Base-by-base conservation (phyloP, 2,888 invertebrate genomes). In the Volucella inflata region DNA sequence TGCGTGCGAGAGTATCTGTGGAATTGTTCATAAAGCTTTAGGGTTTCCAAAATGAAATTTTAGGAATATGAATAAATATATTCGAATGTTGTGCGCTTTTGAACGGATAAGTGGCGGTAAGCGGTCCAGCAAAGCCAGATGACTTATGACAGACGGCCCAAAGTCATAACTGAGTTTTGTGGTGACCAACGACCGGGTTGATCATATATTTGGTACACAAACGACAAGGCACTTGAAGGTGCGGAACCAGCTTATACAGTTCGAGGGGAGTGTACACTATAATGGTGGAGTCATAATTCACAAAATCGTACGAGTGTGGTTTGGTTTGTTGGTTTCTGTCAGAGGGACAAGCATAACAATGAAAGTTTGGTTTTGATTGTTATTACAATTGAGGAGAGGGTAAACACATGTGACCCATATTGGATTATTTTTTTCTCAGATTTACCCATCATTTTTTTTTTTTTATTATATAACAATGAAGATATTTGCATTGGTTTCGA, bases 101-200 rank as follows among this genome's bases (percentile, higher is more conserved):
- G 16, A 36, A 38, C 36, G 16, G n/a, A 53, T 21, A 44, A 44
- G 50, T 68, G 14, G 38, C 38, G 65, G 50, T 17, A 14, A 42
- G 30, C 30, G 30, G 30, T 30, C 59, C 48, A 75, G 59, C 59
- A 74, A 30, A 30, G 44, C 65, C 48, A 46, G 14, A 81, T 81
- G 77, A 85, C 81, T 85, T 85, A 81, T 81, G 81, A 85, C 72
- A 81, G 85, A 81, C 85, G 77, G 71, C n/a, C 72, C 68, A 68
- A 67, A 85, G 76, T 81, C 85, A 81, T 77, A 85, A 85, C 72
- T 85, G 85, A 81, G 64, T 30, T 85, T 85, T 70, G 85, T 77
- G 76, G 81, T 85, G 85, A 85, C 85, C 85, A 85, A 85, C 81
- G 85, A 85, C 85, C 85, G 72, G 67, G n/a, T 62, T 48, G 72